phyloP scores from a whole-genome alignment of 2,113 vertebrate genomes.

The Bambusicola thoracicus region DNA sequence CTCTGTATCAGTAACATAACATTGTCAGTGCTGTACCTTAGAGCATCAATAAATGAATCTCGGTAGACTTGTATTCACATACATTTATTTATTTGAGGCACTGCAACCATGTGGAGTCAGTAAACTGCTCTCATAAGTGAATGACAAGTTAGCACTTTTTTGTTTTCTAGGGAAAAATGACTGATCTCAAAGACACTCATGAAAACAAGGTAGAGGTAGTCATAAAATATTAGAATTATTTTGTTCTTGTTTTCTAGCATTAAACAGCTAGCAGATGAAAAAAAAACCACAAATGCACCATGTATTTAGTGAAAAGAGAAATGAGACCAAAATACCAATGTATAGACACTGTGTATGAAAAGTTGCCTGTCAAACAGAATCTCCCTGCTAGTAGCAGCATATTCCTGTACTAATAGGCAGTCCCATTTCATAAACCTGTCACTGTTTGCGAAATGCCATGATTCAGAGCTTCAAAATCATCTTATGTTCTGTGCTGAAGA shows the following conservation, averaged over 20 bases:
- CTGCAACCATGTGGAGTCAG: not conserved
- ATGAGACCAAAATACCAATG: not conserved
- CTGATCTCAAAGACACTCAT: constrained; percentile 37
- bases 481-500: not conserved
- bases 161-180: constrained; percentile 21
- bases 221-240: not conserved
- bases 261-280: constrained; percentile 34
- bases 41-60: constrained; percentile 4
- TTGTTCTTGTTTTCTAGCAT: constrained; percentile 17
- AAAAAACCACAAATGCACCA: not conserved
- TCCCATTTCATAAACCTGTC: not conserved
- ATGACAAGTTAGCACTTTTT: not conserved
- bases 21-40: not conserved
- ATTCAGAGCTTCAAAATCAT: not conserved
- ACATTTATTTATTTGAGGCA: constrained; percentile 2
- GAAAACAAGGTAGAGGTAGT: constrained; percentile 15
- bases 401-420: not conserved
- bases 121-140: not conserved
- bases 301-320: not conserved
- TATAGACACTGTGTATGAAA: not conserved
- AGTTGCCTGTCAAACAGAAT: not conserved
- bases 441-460: not conserved
- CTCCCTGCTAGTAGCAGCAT: not conserved
- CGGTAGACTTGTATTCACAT: constrained; percentile 7
- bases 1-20: not conserved